Evolutionary conservation across 2,113 vertebrate genomes (phyloP), one percentile per base, ranked within the genome.

Genomic region (Pseudopodoces humilis): DNA sequence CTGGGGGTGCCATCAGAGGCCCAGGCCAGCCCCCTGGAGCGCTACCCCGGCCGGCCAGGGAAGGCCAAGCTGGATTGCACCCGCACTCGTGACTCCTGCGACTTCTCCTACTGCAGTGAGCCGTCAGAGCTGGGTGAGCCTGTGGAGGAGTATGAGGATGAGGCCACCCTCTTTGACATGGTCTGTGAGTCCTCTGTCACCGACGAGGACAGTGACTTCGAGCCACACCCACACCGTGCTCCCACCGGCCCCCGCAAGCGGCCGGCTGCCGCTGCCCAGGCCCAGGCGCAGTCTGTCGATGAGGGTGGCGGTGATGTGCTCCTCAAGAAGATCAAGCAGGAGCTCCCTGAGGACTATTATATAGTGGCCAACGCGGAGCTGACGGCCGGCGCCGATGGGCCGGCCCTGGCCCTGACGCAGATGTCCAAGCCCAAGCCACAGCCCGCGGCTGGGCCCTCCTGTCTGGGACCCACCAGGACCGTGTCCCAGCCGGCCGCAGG

Each of bases 311-410:
- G 69, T 4, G 98, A 99, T 22, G 97, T 98, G 23, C 92, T 97
- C 3, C 97, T 98, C 79, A 99, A 99, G 96, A 99, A 98, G 92
- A 98, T 99, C 86, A 99, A 99, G 94, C 98, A 99, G 85, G 99
- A 99, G 94, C 97, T 97, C 44, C 98, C 98, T 0, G 99, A 99
- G 92, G 98, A 99, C 94, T 98, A 98, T 93, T 98, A 98, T 56
- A 98, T 98, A 15, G 98, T 98, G 93, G 98, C 98, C 43, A 98
- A 98, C 2, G 97, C 98, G 5, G 98, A 98, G 95, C 97, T 98
- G 41, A 98, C 98, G 0, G 97, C 96, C 1, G 97, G 98, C 1
- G 90, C 89, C 0, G 98, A 98, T 2, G 98, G 97, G 21, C 98
- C 97, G 0, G 89, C 98, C 6, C 91, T 98, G 21, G 97, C 98